Base-by-base conservation (phyloP, 2,888 invertebrate genomes). In the Prosapia bicincta region DNA sequence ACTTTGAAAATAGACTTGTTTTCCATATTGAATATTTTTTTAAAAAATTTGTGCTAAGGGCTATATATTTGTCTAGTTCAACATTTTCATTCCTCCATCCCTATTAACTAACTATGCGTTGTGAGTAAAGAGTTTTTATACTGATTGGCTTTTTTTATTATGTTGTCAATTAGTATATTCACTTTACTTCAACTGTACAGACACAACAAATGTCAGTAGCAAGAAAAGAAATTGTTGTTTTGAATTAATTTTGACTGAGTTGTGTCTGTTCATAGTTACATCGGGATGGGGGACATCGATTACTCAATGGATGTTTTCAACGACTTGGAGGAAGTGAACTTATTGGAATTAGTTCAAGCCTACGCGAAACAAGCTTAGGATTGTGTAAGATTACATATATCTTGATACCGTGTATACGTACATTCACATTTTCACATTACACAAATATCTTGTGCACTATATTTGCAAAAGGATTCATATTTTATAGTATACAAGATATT, bases 241-340 rank as follows among this genome's bases (percentile, higher is more conserved):
- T 2, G 20, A 54, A 54, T 54, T 3, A 54, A 67, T 67, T 70
- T 76, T 76, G 76, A 76, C 76, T 43, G 2, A 74, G 76, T 78
- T 79, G 77, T 78, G 77, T 79, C 77, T 79, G 73, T 79, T 75
- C 76, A 26, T 77, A 79, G 79, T 76, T 76, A 70, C 71, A 69
- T 76, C 54, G 77, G 77, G 24, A 68, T 72, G 54, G 72, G 71
- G 65, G 81, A 80, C 30, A 74, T 79, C 78, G 81, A 82, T 78
- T 80, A 81, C 76, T n/a, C n/a, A n/a, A 68, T 78, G 23, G 81
- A 81, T 25, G 69, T 81, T 15, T 78, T 81, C 69, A 78, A 79
- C 67, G 20, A 54, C 20, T 76, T 77, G 32, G 80, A 81, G 66
- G 81, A 81, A 74, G 79, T 20, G 54, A 54, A 20, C 54, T 54